Evolutionary conservation across 1,140 invertebrate species (phyloP), one percentile per base, ranked within the genome.

Genomic region (Pectinophora gossypiella): DNA sequence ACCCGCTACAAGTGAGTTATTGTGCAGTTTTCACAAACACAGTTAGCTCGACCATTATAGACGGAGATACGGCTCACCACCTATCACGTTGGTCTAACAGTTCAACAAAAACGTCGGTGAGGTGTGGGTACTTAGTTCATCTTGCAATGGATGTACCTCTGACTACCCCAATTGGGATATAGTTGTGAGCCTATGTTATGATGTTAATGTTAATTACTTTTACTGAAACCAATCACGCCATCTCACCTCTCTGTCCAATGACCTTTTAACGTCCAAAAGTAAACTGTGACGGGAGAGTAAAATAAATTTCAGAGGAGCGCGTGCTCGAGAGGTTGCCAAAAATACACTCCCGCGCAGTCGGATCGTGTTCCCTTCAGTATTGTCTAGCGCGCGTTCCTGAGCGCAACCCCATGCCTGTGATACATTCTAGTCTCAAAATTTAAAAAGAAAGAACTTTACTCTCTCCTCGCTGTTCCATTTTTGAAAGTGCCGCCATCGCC

Each of bases 241-340:
- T 32, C 36, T 40, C 7, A 1, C n/a, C n/a, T n/a, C n/a, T 48
- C 55, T 85, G 82, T 83, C 76, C 79, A 83, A 83, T 75, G 82
- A 85, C 79, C 82, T 85, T 85, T 85, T 64, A 49, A 46, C 67
- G 61, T 78, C 81, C 74, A 77, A 85, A 85, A 82, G 78, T 77
- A 78, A 77, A 68, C 58, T 61, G 54, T 74, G 75, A 76, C 71
- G 72, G 67, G 47, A 35, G 42, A 54, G 40, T 48, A 66, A 67
- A 68, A 68, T 65, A 69, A 60, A 64, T 62, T 59, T 46, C 46
- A 18, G 40, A 61, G 32, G 52, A 57, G 70, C 69, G 71, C 68
- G 61, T 47, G 64, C 66, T 68, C 67, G 53, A 19, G 48, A 35
- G 19, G 27, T 32, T 45, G 48, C 81, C 77, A 61, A 74, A 82